phyloP scores from a whole-genome alignment of 2,888 invertebrate species.

The Drosophila emarginata region DNA sequence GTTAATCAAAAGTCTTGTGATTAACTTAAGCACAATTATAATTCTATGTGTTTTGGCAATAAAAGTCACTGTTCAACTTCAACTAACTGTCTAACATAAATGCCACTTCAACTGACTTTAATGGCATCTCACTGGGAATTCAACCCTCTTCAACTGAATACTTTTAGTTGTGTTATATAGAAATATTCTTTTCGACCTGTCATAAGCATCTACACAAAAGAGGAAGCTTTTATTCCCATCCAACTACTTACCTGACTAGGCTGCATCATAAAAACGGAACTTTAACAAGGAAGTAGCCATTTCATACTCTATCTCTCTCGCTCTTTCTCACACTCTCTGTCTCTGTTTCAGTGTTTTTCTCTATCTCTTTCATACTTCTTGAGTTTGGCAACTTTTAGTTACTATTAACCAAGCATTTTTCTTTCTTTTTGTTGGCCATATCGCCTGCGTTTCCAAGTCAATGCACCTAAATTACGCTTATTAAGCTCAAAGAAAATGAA shows the following conservation, averaged over 20 bases:
- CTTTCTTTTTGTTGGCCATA: conserved; percentile 21
- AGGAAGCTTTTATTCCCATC: background rate
- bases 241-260: background rate
- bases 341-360: background rate
- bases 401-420: conserved; percentile 14
- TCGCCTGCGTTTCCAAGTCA: conserved; percentile 55
- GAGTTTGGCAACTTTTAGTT: conserved; percentile 15
- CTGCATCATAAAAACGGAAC: conserved; percentile 10
- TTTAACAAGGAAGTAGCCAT: conserved; percentile 1
- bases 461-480: conserved; percentile 55
- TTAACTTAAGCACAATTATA: conserved; percentile 2
- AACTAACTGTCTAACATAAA: background rate
- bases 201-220: background rate
- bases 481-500: conserved; percentile 39
- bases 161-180: background rate
- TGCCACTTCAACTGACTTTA: background rate
- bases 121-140: conserved; percentile 5
- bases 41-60: background rate
- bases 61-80: background rate
- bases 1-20: background rate
- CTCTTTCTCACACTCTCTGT: background rate
- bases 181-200: conserved; percentile 7
- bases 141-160: conserved; percentile 4
- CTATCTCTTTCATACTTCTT: background rate
- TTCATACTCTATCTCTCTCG: background rate